Base-by-base conservation (phyloP, 2,888 invertebrate genomes). In the Meta bourneti region DNA sequence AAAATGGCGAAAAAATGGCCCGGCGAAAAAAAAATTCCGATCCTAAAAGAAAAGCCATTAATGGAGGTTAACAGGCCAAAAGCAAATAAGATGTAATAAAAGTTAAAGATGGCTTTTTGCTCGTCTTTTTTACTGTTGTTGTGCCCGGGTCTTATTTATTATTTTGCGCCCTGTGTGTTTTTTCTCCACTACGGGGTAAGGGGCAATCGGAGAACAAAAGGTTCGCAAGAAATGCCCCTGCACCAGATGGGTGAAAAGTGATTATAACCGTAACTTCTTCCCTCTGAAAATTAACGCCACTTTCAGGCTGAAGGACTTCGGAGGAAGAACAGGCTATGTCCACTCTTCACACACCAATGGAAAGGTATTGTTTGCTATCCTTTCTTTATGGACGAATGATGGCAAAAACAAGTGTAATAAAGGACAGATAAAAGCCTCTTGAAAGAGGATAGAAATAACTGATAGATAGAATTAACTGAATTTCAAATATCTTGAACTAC, bases 21-120 rank as follows among this genome's bases (percentile, higher is more conserved):
- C 34, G 61, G 61, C 11, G 61, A 8, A 19, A 49, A 72, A 72
- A 70, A 70, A 81, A 19, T 9, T 19, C 19, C 20, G 20, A 34
- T 34, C 34, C 8, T 79, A 69, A 80, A 85, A 90, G 81, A 86
- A 86, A 86, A 86, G 81, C 86, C 77, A 81, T 86, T 91, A 91
- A 91, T 80, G 90, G 81, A 82, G 81, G 86, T 91, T 91, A 91
- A 91, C 83, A 87, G 78, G 54, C 71, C 78, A 77, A 91, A 91
- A 91, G 79, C 87, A 91, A 83, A 91, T 91, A 87, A 79, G 91
- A 72, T 13, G 91, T 87, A 82, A 91, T 91, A 91, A 91, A 91
- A 87, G 90, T 79, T 72, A 74, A 77, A 86, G 87, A 51, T 87
- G 19, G 82, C n/a, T 83, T 87, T 87, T 87, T 87, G 69, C 51